Evolutionary conservation across 2,888 invertebrate species (phyloP), one percentile per base, ranked within the genome.

Genomic region (Cabera pusaria): DNA sequence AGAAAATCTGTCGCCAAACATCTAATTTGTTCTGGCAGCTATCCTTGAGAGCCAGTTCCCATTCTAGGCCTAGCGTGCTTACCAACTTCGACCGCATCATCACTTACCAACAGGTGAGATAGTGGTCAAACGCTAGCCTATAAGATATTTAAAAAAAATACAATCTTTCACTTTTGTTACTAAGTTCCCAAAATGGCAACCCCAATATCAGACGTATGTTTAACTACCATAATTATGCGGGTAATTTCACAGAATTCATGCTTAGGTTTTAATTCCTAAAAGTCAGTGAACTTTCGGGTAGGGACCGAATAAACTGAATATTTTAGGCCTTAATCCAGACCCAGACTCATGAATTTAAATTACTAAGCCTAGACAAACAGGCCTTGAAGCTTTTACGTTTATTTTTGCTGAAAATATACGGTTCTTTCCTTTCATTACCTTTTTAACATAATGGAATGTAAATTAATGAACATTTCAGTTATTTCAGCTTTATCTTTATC

Each of bases 281-380:
- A n/a, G 38, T 38, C 43, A 19, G 9, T 38, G 34, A 44, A 44
- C 43, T 25, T 20, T 26, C 19, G 22, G 7, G 14, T 12, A 20
- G 22, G 29, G 24, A 14, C 41, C 26, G 21, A 42, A 31, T 9
- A 12, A 74, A 71, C 59, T 41, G 57, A 40, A 48, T 48, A 33
- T 23, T 47, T 40, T 38, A 35, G 44, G 49, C 0, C 12, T 17
- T 8, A 9, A 52, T 54, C 58, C 48, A 51, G 47, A 42, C 49
- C 49, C 42, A 50, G 46, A 51, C 58, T 78, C 71, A 72, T 78
- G 72, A 79, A 81, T 81, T 72, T 71, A 57, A 64, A 71, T 5
- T 28, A 5, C 20, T 9, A 29, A 21, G 34, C 29, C 35, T 36
- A 61, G 52, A 41, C 25, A 41, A 36, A 36, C 31, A 41, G 21